Conservation (phyloP, 2,113 vertebrate genomes). For the Cinclus mexicanus region DNA sequence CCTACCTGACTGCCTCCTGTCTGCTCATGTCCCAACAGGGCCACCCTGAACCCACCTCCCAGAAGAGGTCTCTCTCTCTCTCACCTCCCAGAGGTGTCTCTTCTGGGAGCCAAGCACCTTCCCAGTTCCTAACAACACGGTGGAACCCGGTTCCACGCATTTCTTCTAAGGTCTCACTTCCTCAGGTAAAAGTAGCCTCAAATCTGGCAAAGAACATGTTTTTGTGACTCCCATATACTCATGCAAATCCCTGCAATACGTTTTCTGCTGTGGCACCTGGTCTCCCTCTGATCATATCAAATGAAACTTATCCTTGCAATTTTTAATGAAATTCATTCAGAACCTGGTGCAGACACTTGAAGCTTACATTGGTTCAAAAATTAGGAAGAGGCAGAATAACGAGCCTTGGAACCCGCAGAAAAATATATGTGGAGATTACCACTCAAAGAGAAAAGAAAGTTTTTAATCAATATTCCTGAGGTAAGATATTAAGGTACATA, state of each 20-base stretch:
- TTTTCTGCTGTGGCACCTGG: not conserved
- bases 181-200: not conserved
- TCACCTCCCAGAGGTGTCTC: too few species aligned
- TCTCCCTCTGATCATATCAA: not conserved
- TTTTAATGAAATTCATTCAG: not conserved
- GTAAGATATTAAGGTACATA: not conserved
- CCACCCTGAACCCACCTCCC: not conserved
- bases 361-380: not conserved
- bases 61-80: too few species aligned
- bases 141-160: not conserved
- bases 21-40: not conserved
- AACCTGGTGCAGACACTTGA: not conserved
- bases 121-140: fast-evolving
- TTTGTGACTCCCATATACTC: not conserved
- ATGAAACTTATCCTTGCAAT: not conserved
- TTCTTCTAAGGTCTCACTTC: not conserved
- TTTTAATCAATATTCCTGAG: not conserved
- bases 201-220: not conserved
- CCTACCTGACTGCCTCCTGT: not conserved
- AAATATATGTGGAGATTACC: not conserved
- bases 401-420: not conserved
- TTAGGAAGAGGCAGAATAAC: not conserved
- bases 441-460: not conserved
- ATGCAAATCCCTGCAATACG: not conserved
- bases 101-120: not conserved